Evolutionary conservation across 2,888 invertebrate genomes (phyloP).

Genomic region (Tanytarsus gracilentus): DNA sequence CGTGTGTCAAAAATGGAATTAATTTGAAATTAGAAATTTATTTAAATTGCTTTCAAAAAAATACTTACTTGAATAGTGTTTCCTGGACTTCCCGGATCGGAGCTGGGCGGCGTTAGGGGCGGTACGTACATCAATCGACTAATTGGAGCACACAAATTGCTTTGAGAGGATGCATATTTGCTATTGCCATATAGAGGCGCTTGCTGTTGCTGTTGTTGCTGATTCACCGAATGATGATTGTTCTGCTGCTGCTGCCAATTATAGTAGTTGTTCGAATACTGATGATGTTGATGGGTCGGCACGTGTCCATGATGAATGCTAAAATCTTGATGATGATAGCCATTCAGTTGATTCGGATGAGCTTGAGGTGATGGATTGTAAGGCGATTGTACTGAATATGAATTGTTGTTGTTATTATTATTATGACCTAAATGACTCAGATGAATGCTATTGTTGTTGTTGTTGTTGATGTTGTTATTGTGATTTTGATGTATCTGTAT

Average conservation of each 20-base stretch:
- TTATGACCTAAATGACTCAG: conserved; percentile 31
- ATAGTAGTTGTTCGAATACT: conserved; percentile 30
- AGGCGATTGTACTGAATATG: conserved; percentile 33
- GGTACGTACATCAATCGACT: conserved; percentile 67
- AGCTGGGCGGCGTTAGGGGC: conserved; percentile 78
- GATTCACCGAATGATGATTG: conserved; percentile 20
- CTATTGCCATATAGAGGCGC: conserved; percentile 30
- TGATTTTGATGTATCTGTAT: conserved; percentile 32
- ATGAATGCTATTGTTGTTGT: conserved; percentile 33
- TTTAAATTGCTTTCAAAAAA: not conserved
- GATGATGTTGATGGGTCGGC: conserved; percentile 32
- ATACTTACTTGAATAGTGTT: conserved; percentile 52
- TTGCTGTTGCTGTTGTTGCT: conserved; percentile 33
- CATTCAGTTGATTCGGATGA: conserved; percentile 33
- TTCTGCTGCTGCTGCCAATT: conserved; percentile 33
- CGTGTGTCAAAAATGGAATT: not conserved
- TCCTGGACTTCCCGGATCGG: conserved; percentile 77
- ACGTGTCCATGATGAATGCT: conserved; percentile 36
- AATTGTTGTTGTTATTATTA: conserved; percentile 29
- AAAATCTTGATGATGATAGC: conserved; percentile 31
- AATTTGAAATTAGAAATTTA: not conserved
- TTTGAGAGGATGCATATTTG: conserved; percentile 29
- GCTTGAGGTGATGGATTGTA: conserved; percentile 31
- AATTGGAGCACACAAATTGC: conserved; percentile 36
- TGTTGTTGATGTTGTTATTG: conserved; percentile 33